Evolutionary conservation across 2,888 invertebrate species (phyloP).

Genomic region (Dusona sp.): DNA sequence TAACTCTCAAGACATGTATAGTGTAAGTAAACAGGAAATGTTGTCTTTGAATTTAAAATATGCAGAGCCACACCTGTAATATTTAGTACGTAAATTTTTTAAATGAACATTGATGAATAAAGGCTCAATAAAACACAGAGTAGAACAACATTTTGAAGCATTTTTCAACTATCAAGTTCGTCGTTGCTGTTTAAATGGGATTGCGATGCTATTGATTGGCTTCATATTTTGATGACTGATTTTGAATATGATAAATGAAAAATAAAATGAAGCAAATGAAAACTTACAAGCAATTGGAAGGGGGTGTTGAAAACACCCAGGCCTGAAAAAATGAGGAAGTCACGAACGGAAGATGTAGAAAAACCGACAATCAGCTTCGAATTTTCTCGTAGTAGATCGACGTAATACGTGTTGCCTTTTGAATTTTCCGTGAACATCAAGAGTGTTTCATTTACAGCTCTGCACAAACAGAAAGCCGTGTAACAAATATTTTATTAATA

Average conservation of each 20-base stretch:
- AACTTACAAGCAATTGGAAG: constrained; percentile 72
- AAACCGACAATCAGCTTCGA: constrained; percentile 37
- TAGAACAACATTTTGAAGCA: not conserved
- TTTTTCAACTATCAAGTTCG: not conserved
- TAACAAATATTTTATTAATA: not conserved
- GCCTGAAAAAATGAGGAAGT: constrained; percentile 84
- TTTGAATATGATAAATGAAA: not conserved
- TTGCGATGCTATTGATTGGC: not conserved
- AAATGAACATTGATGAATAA: not conserved
- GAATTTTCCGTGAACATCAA: constrained; percentile 77
- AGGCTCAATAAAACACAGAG: not conserved
- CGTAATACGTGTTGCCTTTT: constrained; percentile 73
- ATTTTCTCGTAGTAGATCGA: constrained; percentile 81
- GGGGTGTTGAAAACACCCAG: constrained; percentile 78
- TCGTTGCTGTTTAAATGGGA: not conserved
- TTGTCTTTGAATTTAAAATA: not conserved
- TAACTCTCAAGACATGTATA: not conserved
- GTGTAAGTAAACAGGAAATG: not conserved
- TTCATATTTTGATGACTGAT: not conserved
- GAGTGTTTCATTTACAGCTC: constrained; percentile 68
- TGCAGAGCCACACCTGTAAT: not conserved
- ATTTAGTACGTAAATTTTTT: not conserved
- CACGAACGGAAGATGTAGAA: constrained; percentile 81
- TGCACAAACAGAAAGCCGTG: constrained; percentile 57
- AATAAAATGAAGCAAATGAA: constrained; percentile 5